phyloP scores from a whole-genome alignment of 2,113 vertebrate species.

The Vidua macroura region DNA sequence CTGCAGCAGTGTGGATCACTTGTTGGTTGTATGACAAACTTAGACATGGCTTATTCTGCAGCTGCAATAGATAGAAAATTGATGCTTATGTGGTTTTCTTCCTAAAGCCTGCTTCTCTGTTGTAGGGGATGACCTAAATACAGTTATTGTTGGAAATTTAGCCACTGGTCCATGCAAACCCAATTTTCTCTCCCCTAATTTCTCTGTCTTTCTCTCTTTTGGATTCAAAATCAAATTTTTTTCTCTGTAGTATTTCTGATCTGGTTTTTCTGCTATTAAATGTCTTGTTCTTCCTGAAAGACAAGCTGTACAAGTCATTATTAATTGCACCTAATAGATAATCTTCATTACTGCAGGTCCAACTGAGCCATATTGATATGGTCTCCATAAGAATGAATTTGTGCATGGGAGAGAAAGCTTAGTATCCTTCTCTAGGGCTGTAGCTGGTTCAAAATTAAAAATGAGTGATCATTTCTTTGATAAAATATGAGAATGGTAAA shows the following conservation, averaged over 20 bases:
- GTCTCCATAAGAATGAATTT: neutral
- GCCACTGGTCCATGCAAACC: neutral
- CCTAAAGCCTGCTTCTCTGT: neutral
- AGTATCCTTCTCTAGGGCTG: neutral
- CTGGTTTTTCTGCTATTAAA: neutral
- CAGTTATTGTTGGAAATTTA: neutral
- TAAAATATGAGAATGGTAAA: neutral
- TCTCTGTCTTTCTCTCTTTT: neutral
- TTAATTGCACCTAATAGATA: neutral
- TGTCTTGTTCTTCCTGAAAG: neutral
- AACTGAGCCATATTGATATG: neutral
- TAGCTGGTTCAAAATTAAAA: neutral
- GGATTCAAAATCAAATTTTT: neutral
- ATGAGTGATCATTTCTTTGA: neutral
- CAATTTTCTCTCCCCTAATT: neutral
- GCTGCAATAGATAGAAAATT: neutral
- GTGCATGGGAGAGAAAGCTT: neutral
- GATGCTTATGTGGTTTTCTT: neutral
- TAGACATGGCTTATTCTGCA: neutral
- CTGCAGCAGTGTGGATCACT: neutral
- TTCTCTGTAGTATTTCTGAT: neutral
- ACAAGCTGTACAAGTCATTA: neutral
- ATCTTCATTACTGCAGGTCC: neutral
- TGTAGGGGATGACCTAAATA: neutral
- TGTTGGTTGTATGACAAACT: no score